Percentiles rank a stretch among this genome's conserved stretches.
phyloP scores from a whole-genome alignment of 2,113 vertebrate species.

The Eira barbara region DNA sequence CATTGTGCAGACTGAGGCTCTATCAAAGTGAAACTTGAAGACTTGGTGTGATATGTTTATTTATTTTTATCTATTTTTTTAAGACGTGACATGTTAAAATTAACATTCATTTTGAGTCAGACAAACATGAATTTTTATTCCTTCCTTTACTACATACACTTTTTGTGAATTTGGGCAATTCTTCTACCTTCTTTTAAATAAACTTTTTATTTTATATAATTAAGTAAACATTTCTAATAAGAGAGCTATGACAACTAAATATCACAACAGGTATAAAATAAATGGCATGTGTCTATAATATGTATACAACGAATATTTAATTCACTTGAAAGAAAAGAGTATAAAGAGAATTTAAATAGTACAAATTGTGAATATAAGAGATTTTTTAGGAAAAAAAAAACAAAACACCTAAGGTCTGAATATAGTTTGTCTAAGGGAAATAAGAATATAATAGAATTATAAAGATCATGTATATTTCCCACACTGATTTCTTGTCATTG shows the following conservation, averaged over 20 bases:
- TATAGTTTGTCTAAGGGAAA: neutral
- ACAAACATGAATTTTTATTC: neutral
- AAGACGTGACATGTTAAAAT: neutral
- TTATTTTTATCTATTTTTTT: neutral
- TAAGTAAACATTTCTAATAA: neutral
- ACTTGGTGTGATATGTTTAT: neutral
- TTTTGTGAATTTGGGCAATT: neutral
- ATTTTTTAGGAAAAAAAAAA: neutral
- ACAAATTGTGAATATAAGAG: neutral
- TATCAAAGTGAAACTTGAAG: neutral
- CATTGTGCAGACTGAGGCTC: neutral
- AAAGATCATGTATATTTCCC: neutral
- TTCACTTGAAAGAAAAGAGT: neutral
- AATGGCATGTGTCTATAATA: neutral
- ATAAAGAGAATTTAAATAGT: neutral
- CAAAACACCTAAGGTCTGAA: neutral
- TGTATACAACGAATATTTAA: neutral
- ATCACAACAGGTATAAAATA: neutral
- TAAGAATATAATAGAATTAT: neutral
- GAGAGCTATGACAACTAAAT: neutral
- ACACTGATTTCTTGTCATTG: rapidly evolving
- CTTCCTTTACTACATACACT: neutral
- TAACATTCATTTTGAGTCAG: neutral
- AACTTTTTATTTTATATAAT: neutral
- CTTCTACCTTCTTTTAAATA: neutral